Conservation (phyloP, 2,797 vertebrate genomes). For the Bovichtus diacanthus region DNA sequence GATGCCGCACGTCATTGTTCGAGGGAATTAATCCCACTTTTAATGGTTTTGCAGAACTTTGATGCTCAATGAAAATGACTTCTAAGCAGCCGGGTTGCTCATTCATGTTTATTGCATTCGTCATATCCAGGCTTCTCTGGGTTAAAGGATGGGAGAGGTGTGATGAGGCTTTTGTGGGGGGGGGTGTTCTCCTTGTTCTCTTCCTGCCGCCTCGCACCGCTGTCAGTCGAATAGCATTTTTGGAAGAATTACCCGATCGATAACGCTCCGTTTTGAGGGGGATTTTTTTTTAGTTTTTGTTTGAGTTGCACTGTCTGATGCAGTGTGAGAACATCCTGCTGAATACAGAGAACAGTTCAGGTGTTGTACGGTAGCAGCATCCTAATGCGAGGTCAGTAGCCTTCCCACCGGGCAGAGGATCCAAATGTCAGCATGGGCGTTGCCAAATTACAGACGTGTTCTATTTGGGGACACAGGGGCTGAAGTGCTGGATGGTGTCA, state of each 20-base stretch:
- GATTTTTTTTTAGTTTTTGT: conserved; percentile 18
- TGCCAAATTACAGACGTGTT: conserved; percentile 67
- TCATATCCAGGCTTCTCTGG: conserved; percentile 1
- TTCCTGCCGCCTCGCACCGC: neutral
- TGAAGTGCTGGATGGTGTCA: conserved; percentile 24
- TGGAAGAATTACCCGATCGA: conserved; percentile 20
- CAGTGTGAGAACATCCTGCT: conserved; percentile 33
- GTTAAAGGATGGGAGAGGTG: neutral
- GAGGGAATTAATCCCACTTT: neutral
- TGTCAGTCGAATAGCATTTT: conserved; percentile 26
- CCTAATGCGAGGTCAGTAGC: conserved; percentile 46
- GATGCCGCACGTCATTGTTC: too few relatives aligned
- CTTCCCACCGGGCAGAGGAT: conserved; percentile 58
- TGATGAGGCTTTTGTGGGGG: conserved; percentile 4
- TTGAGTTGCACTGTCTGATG: conserved; percentile 27
- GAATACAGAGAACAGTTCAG: conserved; percentile 41
- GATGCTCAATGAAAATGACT: neutral
- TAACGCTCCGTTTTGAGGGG: conserved; percentile 16
- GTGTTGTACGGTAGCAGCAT: conserved; percentile 44
- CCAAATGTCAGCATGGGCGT: conserved; percentile 69
- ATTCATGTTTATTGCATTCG: neutral
- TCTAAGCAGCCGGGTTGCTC: neutral
- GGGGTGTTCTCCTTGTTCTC: too few relatives aligned
- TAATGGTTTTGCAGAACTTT: neutral
- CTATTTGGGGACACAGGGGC: conserved; percentile 41